phyloP scores from a whole-genome alignment of 2,113 vertebrate species.

The Acanthisitta chloris region DNA sequence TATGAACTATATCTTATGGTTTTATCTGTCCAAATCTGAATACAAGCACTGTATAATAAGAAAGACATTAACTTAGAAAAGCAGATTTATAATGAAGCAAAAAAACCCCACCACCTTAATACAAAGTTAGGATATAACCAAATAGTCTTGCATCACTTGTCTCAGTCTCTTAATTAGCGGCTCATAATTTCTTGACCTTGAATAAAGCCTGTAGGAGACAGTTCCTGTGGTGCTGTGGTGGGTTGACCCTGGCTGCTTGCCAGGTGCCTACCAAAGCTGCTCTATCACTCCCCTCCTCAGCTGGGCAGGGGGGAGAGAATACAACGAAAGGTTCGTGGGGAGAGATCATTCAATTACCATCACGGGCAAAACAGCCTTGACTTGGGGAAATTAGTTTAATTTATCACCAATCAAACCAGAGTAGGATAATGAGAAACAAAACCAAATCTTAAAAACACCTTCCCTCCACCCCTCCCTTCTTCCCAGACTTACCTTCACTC shows the following conservation, averaged over 20 bases:
- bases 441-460: background rate
- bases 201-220: background rate
- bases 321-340: background rate
- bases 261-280: background rate
- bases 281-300: background rate
- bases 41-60: background rate
- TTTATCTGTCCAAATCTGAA: background rate
- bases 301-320: background rate
- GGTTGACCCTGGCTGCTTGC: background rate
- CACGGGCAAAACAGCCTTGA: background rate
- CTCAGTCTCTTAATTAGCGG: background rate
- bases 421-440: background rate
- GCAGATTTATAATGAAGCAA: background rate
- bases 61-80: background rate
- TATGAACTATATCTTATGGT: background rate
- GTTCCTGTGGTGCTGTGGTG: background rate
- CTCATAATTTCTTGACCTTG: background rate
- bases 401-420: background rate
- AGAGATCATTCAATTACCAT: background rate
- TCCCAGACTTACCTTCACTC: background rate
- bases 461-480: background rate
- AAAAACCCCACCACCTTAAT: background rate
- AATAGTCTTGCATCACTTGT: background rate
- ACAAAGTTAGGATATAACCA: background rate
- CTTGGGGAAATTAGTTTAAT: background rate